Percentiles rank a stretch among this genome's conserved stretches.
These are phyloP conservation scores for Monopis laevigella DNA, from an alignment of 2,888 invertebrate genomes.

Conservation along the genomic window DNA sequence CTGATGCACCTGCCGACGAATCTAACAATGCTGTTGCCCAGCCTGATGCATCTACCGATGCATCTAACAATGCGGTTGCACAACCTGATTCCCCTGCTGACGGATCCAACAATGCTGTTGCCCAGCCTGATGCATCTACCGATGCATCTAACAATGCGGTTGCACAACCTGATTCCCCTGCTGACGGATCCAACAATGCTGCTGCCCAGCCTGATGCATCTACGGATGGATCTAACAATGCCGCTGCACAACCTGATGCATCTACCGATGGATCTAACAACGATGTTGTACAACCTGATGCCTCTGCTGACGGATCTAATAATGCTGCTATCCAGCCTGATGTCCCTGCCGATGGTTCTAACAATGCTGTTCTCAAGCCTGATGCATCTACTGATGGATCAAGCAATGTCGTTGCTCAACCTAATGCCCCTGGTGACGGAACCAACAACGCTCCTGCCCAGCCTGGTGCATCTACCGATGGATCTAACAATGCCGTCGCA, in stretches of 20 bases:
- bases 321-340: constrained; percentile 1
- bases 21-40: neutral
- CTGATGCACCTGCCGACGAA: constrained; percentile 7
- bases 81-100: neutral
- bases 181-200: neutral
- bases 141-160: constrained; percentile 3
- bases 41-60: neutral
- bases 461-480: neutral
- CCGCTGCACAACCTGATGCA: constrained; percentile 6
- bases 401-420: neutral
- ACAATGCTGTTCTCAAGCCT: neutral
- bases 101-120: neutral
- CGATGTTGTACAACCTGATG: neutral
- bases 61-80: neutral
- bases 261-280: constrained; percentile 4
- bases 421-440: neutral
- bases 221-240: constrained; percentile 2
- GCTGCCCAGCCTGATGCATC: constrained; percentile 7
- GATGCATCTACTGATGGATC: neutral
- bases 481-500: too few species aligned
- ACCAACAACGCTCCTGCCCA: neutral
- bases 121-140: constrained; percentile 3
- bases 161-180: constrained; percentile 2
- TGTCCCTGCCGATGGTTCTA: neutral
- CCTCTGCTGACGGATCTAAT: neutral